phyloP scores from a whole-genome alignment of 2,888 invertebrate genomes.

The Brachypalpus laphriformis region DNA sequence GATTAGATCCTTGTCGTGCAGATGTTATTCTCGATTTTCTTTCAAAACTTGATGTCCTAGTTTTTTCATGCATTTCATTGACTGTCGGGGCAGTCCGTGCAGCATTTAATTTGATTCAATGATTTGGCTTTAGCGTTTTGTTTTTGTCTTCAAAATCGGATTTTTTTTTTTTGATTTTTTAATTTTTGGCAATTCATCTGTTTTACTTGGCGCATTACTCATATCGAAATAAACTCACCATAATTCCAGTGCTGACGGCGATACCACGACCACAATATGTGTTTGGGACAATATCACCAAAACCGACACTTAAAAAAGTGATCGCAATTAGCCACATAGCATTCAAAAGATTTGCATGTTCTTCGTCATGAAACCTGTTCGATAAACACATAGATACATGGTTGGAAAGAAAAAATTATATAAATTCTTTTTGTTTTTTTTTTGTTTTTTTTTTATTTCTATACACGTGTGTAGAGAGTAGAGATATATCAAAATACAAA shows the following conservation, averaged over 20 bases:
- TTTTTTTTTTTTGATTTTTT: slow-evolving; percentile 39
- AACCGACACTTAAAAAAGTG: slow-evolving; percentile 99
- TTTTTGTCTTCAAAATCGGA: slow-evolving; percentile 42
- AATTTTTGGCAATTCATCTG: slow-evolving; percentile 76
- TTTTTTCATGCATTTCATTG: slow-evolving; percentile 64
- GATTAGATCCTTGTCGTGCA: slow-evolving; percentile 42
- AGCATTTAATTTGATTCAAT: slow-evolving; percentile 29
- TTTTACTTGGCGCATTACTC: slow-evolving; percentile 72
- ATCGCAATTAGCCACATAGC: slow-evolving; percentile 99
- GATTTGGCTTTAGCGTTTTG: slow-evolving; percentile 44
- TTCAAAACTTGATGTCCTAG: slow-evolving; percentile 8
- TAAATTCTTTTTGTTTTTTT: slow-evolving; percentile 25
- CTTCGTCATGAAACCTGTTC: slow-evolving; percentile 97
- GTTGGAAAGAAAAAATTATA: slow-evolving; percentile 70
- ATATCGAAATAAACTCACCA: slow-evolving; percentile 90
- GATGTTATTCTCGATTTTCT: neutral
- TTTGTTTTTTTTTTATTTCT: slow-evolving; percentile 40
- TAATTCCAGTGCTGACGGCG: slow-evolving; percentile 99
- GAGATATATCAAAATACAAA: slow-evolving; percentile 32
- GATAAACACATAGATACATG: slow-evolving; percentile 74
- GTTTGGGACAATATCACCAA: slow-evolving; percentile 99
- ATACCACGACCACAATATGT: slow-evolving; percentile 99
- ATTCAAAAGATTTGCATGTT: slow-evolving; percentile 99
- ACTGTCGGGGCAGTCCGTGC: slow-evolving; percentile 63
- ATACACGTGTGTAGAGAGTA: slow-evolving; percentile 46